Evolutionary conservation across 1,140 invertebrate genomes (phyloP), one percentile per base, ranked within the genome.

Genomic region (Nebria ingens): DNA sequence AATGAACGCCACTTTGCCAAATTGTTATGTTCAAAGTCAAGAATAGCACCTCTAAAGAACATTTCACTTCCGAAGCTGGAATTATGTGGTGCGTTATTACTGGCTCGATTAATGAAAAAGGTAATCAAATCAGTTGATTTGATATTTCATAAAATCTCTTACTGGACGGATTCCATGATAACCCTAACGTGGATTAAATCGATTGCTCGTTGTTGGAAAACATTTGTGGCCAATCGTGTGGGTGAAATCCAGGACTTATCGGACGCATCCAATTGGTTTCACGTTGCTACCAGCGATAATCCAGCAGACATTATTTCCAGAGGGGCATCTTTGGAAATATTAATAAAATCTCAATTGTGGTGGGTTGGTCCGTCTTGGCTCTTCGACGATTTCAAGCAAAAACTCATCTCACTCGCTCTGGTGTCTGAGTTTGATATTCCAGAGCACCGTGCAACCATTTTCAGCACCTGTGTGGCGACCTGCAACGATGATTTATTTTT

Each of bases 221-320:
- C 62, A 1, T 74, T 68, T 60, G 69, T 73, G 0, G 66, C 64
- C 1, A 73, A 70, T 57, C 53, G 70, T 34, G 58, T 71, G 0
- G 17, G 58, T 9, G 53, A 67, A 60, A 71, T 73, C 15, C 66
- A 68, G 34, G 50, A 55, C 17, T 23, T 54, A 4, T 45, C 57
- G 9, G 2, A 22, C 4, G 1, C 13, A 21, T 9, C 17, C 9
- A 4, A 63, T 9, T 70, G 67, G 67, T 22, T 54, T 21, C 58
- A 67, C 54, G 57, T 69, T 12, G 29, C 38, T 15, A 52, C 60
- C 0, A 12, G 56, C 0, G 57, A 62, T 2, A 68, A 66, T 38
- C 64, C 61, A 1, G 66, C 63, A 0, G 62, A 67, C 49, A 17
- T 56, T 2, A 23, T 66, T 23, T 65, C 65, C 0, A 50, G 66